These are phyloP conservation scores for Rynchops niger DNA, from an alignment of 2,113 vertebrate genomes.

Conservation along the genomic window DNA sequence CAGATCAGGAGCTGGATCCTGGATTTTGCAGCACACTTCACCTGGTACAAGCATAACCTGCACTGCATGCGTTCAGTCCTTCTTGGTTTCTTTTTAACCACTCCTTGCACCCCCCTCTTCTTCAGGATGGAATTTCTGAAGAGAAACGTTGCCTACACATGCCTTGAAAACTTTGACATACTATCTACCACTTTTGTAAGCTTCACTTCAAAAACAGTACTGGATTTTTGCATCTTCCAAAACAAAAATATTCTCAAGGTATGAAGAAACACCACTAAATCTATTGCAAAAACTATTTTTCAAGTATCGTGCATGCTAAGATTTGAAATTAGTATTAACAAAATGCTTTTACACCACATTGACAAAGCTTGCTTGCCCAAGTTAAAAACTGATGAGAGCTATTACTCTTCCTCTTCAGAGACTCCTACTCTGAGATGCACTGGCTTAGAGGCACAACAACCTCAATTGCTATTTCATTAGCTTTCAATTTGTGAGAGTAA, in stretches of 20 bases:
- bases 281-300: not conserved
- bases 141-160: not conserved
- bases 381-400: not conserved
- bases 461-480: not conserved
- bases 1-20: not conserved
- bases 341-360: not conserved
- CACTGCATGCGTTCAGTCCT: not conserved
- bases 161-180: not conserved
- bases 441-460: not conserved
- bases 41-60: not conserved
- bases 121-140: not conserved
- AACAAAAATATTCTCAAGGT: not conserved
- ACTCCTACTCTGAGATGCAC: not conserved
- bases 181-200: not conserved
- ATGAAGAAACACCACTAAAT: not conserved
- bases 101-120: not conserved
- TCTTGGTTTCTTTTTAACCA: not conserved
- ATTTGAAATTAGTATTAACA: not conserved
- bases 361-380: not conserved
- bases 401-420: not conserved
- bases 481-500: not conserved
- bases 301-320: not conserved
- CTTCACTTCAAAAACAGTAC: not conserved
- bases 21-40: not conserved
- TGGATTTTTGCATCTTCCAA: not conserved